phyloP scores from a whole-genome alignment of 1,140 invertebrate species.

The Aporrectodea caliginosa region DNA sequence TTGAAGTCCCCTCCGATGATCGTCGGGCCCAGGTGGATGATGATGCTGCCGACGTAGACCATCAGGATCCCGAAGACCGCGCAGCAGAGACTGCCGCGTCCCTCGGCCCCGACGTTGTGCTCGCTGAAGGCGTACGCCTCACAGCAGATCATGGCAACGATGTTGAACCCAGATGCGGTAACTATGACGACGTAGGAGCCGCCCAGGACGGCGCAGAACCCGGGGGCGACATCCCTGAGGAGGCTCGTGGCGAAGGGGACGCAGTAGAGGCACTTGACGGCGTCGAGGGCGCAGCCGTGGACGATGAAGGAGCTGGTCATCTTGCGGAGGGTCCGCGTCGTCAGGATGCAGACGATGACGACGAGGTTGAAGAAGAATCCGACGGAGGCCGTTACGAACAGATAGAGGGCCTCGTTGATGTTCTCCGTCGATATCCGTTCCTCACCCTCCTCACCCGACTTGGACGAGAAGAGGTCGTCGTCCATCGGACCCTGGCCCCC shows the following conservation, averaged over 20 bases:
- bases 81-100: slow-evolving; percentile 49
- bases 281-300: slow-evolving; percentile 50
- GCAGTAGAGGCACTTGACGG: slow-evolving; percentile 51
- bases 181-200: slow-evolving; percentile 49
- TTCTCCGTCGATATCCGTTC: slow-evolving; percentile 6
- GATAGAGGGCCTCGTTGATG: slow-evolving; percentile 48
- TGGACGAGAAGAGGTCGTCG: not conserved
- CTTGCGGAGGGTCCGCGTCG: slow-evolving; percentile 39
- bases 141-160: slow-evolving; percentile 53
- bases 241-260: slow-evolving; percentile 52
- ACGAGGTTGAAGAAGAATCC: slow-evolving; percentile 50
- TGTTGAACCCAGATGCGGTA: slow-evolving; percentile 52
- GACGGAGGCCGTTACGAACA: slow-evolving; percentile 46
- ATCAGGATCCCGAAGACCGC: slow-evolving; percentile 51
- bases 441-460: too few species aligned
- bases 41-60: slow-evolving; percentile 52
- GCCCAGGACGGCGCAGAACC: slow-evolving; percentile 48
- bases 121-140: slow-evolving; percentile 55
- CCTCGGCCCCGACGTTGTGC: slow-evolving; percentile 48
- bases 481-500: too few species aligned
- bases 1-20: slow-evolving; percentile 54
- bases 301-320: slow-evolving; percentile 53
- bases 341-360: slow-evolving; percentile 44
- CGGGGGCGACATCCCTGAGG: slow-evolving; percentile 42
- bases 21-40: slow-evolving; percentile 55